phyloP scores from a whole-genome alignment of 2,888 invertebrate species.

The Epinotia ramella region DNA sequence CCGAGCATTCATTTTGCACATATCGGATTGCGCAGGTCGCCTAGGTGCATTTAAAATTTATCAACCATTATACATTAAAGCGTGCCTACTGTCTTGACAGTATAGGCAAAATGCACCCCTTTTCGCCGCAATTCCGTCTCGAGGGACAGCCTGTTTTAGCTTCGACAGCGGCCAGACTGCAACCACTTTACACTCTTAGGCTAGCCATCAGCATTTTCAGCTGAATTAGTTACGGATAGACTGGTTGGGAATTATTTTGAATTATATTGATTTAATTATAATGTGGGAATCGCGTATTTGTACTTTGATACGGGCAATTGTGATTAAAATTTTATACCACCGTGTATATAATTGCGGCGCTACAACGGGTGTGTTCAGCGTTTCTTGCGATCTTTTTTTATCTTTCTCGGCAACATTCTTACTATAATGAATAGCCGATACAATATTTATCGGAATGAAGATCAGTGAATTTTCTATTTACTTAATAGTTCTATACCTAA shows the following conservation, averaged over 20 bases:
- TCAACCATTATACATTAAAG: not conserved
- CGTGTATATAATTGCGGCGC: not conserved
- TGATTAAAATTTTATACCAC: not conserved
- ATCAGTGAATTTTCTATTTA: too few species aligned
- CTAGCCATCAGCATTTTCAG: slow-evolving; percentile 32
- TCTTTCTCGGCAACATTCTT: not conserved
- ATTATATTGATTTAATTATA: slow-evolving; percentile 17
- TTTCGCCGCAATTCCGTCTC: slow-evolving; percentile 33
- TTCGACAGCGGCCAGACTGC: slow-evolving; percentile 41
- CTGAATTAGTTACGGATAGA: slow-evolving; percentile 31
- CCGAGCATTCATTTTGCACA: too few species aligned
- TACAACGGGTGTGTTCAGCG: not conserved
- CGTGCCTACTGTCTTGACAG: not conserved
- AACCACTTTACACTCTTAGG: slow-evolving; percentile 42
- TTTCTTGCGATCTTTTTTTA: not conserved
- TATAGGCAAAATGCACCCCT: slow-evolving; percentile 35
- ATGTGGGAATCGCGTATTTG: not conserved
- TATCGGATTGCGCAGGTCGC: too few species aligned
- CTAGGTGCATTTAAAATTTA: slow-evolving; percentile 1
- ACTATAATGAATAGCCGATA: too few species aligned
- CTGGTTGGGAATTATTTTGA: not conserved
- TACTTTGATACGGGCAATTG: not conserved
- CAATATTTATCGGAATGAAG: too few species aligned
- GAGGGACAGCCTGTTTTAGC: slow-evolving; percentile 24
- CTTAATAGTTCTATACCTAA: too few species aligned